Evolutionary conservation across 2,888 invertebrate genomes (phyloP), one percentile per base, ranked within the genome.

Genomic region (Gymnosoma rotundatum): DNA sequence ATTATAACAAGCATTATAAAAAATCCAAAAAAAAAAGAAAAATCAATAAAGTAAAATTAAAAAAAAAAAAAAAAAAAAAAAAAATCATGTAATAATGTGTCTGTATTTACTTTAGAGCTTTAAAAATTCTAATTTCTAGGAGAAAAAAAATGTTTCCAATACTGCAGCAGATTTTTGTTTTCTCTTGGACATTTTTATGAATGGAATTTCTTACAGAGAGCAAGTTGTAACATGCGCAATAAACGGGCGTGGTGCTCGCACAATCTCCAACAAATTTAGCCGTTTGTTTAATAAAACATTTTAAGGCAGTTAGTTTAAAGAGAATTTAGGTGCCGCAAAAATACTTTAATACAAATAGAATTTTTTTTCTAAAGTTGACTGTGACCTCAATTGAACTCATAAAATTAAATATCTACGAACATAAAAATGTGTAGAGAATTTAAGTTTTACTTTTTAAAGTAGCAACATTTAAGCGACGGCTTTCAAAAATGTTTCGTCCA

Each of bases 341-440:
- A 50, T 56, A 5, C 20, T 66, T 66, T 36, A 16, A 75, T 56
- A 48, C 21, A 67, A 38, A 38, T 18, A 25, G 9, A 54, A 42
- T 12, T 42, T 9, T 73, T 73, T 52, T 36, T 36, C 66, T 18
- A 45, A 9, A 66, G 52, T 69, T 81, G 78, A 78, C 81, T 78
- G 81, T 84, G 84, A 81, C 84, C 84, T 63, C 70, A 69, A 78
- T 67, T 84, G 84, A 84, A 78, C 78, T 60, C 60, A 60, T 81
- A 64, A 78, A 83, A 60, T 16, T 8, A 50, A 50, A 48, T 25
- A 25, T 1, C 25, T 25, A 16, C 12, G 20, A 25, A n/a, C 5
- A 16, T 36, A 32, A 45, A 32, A 21, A 54, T 36, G 18, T 36
- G 52, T 50, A 42, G 12, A 42, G 12, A 12, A 42, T 61, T 8